These are phyloP conservation scores for Eumacrocentrus americanus DNA, from an alignment of 2,888 invertebrate species.

Conservation along the genomic window DNA sequence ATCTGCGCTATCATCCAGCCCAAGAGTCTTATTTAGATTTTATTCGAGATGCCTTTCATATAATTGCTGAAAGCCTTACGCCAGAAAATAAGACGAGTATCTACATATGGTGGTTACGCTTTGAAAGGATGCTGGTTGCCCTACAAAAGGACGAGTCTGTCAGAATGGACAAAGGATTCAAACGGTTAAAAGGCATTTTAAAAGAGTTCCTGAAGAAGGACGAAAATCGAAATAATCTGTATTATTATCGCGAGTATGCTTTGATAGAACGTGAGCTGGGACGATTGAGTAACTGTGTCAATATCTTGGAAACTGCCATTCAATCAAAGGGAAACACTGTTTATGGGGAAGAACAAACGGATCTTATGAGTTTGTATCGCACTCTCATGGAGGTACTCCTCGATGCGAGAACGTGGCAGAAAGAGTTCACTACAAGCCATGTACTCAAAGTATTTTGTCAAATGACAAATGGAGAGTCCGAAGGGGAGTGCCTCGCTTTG, in stretches of 20 bases:
- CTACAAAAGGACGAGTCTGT: constrained; percentile 56
- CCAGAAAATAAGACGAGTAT: constrained; percentile 63
- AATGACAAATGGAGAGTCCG: constrained; percentile 37
- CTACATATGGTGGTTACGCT: constrained; percentile 70
- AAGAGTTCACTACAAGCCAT: constrained; percentile 34
- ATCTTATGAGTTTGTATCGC: constrained; percentile 60
- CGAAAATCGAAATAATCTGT: constrained; percentile 65
- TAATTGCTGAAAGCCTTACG: constrained; percentile 63
- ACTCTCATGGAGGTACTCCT: constrained; percentile 56
- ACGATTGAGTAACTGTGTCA: constrained; percentile 61
- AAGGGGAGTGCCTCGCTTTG: constrained; percentile 33
- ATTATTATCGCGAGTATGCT: constrained; percentile 70
- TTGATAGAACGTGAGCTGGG: constrained; percentile 67
- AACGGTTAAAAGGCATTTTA: constrained; percentile 63
- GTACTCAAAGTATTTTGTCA: constrained; percentile 41
- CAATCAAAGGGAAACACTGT: constrained; percentile 47
- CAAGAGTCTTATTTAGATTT: constrained; percentile 68
- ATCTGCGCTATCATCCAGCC: constrained; percentile 66
- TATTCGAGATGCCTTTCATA: constrained; percentile 63
- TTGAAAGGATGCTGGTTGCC: constrained; percentile 66
- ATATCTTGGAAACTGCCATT: constrained; percentile 64
- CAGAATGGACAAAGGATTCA: constrained; percentile 58
- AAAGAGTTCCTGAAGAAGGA: constrained; percentile 66
- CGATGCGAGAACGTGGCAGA: constrained; percentile 37
- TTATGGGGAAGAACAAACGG: constrained; percentile 51